phyloP scores from a whole-genome alignment of 2,113 vertebrate genomes.

The Hassar affinis region DNA sequence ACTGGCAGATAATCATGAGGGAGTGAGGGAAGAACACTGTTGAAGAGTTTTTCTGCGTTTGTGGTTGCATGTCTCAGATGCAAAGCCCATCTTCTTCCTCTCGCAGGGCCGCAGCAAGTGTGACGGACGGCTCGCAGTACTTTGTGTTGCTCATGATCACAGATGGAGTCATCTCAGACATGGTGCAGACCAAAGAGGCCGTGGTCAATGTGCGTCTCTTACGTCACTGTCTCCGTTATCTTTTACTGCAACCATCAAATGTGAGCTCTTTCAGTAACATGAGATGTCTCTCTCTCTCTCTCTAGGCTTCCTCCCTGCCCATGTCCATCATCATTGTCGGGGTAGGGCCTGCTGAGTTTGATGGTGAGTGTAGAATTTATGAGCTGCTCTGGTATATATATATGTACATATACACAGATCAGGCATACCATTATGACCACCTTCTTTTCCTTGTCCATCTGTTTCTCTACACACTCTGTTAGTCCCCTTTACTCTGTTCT shows the following conservation, averaged over 20 bases:
- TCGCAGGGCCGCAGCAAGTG: slow-evolving; percentile 81
- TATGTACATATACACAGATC: neutral
- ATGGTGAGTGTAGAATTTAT: slow-evolving; percentile 78
- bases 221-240: neutral
- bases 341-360: slow-evolving; percentile 95
- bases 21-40: too few species aligned
- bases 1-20: neutral
- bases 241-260: neutral
- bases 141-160: slow-evolving; percentile 96
- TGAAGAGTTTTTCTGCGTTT: neutral
- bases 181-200: slow-evolving; percentile 97
- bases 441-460: too few species aligned
- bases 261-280: neutral
- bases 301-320: slow-evolving; percentile 88
- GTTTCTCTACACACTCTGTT: too few species aligned
- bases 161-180: slow-evolving; percentile 96
- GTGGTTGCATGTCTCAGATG: slow-evolving; percentile 2
- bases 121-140: slow-evolving; percentile 94
- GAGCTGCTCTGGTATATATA: neutral
- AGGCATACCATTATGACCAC: too few species aligned
- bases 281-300: neutral
- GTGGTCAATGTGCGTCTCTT: slow-evolving; percentile 87
- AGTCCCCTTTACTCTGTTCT: too few species aligned
- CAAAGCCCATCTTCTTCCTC: slow-evolving; percentile 3
- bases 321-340: slow-evolving; percentile 97